phyloP scores from a whole-genome alignment of 2,113 vertebrate genomes.

The Amazona guildingii region DNA sequence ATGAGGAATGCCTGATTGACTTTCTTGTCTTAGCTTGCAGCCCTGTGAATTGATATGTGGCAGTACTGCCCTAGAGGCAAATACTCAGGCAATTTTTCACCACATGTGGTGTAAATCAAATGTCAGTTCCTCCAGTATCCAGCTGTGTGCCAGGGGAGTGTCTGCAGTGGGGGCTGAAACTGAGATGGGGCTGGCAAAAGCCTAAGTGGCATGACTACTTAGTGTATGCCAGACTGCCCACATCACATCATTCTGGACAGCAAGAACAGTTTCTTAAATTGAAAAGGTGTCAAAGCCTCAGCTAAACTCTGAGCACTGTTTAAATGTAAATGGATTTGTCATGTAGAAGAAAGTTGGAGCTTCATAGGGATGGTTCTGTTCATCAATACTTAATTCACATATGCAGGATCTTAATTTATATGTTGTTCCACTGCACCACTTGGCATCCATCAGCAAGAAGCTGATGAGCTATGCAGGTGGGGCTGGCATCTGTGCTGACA shows the following conservation, averaged over 20 bases:
- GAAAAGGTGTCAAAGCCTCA: neutral
- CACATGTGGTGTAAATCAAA: neutral
- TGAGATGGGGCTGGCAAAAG: neutral
- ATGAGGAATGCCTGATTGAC: neutral
- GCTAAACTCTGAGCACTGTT: neutral
- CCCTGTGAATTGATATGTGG: neutral
- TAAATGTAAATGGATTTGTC: neutral
- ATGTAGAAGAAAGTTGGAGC: neutral
- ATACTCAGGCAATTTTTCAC: neutral
- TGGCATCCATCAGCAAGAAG: slow-evolving; percentile 11
- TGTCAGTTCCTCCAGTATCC: neutral
- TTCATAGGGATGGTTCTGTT: neutral
- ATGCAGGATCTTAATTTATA: neutral
- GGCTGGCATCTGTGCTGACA: slow-evolving; percentile 22
- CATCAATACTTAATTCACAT: neutral
- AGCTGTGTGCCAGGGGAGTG: neutral
- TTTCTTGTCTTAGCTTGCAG: neutral
- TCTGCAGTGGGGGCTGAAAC: neutral
- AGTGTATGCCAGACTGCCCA: neutral
- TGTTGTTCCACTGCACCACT: neutral
- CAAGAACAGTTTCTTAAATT: neutral
- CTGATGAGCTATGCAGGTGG: slow-evolving; percentile 19
- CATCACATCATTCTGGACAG: neutral
- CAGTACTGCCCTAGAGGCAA: neutral
- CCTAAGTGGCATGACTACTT: neutral